Evolutionary conservation across 2,888 invertebrate species (phyloP).

Genomic region (Leucania comma): DNA sequence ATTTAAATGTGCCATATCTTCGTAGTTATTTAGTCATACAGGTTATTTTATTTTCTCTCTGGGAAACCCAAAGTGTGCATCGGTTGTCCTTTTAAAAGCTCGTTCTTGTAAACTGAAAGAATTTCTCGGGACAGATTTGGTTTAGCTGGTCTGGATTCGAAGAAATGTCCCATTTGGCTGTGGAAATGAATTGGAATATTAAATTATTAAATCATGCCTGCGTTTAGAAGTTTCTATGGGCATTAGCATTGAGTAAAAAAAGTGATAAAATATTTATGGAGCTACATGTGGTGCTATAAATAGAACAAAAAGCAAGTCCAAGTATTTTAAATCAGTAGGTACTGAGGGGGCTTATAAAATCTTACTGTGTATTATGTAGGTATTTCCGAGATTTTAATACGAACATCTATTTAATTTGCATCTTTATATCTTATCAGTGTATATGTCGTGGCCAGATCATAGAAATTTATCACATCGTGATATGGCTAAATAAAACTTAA

Average conservation of each 20-base stretch:
- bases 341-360: slow-evolving; percentile 2
- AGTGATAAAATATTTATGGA: background rate
- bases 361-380: background rate
- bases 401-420: too few species aligned
- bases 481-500: too few species aligned
- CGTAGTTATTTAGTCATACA: slow-evolving; percentile 40
- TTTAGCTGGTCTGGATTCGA: slow-evolving; percentile 86
- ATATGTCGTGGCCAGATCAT: too few species aligned
- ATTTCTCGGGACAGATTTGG: slow-evolving; percentile 87
- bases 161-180: slow-evolving; percentile 89
- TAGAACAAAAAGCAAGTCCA: slow-evolving; percentile 45
- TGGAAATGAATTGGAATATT: slow-evolving; percentile 18
- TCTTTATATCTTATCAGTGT: too few species aligned
- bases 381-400: background rate
- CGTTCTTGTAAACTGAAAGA: slow-evolving; percentile 88
- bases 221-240: background rate
- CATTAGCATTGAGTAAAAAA: background rate
- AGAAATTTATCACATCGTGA: too few species aligned
- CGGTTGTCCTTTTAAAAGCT: slow-evolving; percentile 83
- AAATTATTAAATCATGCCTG: background rate
- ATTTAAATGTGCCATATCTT: slow-evolving; percentile 46
- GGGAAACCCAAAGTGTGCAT: slow-evolving; percentile 80
- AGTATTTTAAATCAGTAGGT: background rate
- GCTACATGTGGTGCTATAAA: slow-evolving; percentile 24
- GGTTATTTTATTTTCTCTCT: slow-evolving; percentile 78